Evolutionary conservation across 2,113 vertebrate species (phyloP).

Genomic region (Lagenorhynchus albirostris): DNA sequence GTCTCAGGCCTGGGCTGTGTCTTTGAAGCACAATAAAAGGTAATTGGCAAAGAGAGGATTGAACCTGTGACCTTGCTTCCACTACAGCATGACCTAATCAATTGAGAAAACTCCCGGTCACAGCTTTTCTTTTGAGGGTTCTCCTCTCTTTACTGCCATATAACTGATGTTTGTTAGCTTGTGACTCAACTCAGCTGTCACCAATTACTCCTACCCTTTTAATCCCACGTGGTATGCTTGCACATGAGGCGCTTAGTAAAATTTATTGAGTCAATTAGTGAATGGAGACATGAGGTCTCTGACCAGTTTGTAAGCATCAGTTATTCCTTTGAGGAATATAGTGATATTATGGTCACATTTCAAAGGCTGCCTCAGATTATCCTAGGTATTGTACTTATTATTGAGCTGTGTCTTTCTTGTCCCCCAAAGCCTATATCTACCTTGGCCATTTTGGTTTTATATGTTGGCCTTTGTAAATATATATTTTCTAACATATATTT

Average conservation of each 20-base stretch:
- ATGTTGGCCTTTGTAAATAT: background rate
- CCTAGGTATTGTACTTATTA: background rate
- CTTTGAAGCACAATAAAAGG: slow-evolving; percentile 39
- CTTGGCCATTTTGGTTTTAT: background rate
- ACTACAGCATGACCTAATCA: background rate
- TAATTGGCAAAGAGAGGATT: background rate
- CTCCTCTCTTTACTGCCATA: background rate
- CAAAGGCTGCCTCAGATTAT: background rate
- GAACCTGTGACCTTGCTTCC: background rate
- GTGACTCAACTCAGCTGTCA: background rate
- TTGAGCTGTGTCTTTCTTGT: background rate
- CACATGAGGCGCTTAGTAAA: background rate
- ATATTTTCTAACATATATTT: background rate
- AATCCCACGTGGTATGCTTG: background rate
- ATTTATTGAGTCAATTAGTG: background rate
- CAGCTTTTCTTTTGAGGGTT: background rate
- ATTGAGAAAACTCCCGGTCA: background rate
- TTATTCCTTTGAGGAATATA: background rate
- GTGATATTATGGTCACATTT: background rate
- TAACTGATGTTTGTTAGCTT: background rate
- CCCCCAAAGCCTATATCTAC: background rate
- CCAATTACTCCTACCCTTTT: background rate
- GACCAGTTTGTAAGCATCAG: background rate
- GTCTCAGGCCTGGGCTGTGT: background rate
- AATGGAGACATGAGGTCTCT: background rate